Evolutionary conservation across 2,113 vertebrate genomes (phyloP).

Genomic region (Toxotes chatareus): DNA sequence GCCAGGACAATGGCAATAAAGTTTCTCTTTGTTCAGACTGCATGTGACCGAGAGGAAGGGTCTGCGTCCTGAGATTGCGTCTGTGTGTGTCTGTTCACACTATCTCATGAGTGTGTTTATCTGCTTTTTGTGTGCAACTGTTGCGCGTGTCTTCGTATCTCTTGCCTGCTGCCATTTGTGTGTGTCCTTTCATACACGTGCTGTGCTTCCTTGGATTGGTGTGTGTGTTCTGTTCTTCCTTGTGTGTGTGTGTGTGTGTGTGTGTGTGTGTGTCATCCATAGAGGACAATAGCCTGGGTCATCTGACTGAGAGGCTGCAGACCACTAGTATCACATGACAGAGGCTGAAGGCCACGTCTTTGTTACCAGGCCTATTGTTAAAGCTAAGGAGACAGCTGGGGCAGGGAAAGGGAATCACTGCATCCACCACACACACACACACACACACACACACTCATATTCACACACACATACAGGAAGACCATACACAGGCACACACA

Average conservation of each 20-base stretch:
- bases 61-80: constrained; percentile 78
- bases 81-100: constrained; percentile 45
- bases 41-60: constrained; percentile 81
- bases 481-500: constrained; percentile 40
- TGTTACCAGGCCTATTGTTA: constrained; percentile 82
- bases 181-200: constrained; percentile 26
- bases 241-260: constrained; percentile 31
- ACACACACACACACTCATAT: constrained; percentile 14
- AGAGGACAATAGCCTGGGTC: constrained; percentile 80
- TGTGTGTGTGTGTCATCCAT: constrained; percentile 67
- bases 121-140: constrained; percentile 5
- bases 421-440: constrained; percentile 54
- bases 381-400: constrained; percentile 82
- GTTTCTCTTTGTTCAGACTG: constrained; percentile 69
- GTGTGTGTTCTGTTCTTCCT: constrained; percentile 41
- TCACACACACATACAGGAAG: constrained; percentile 44
- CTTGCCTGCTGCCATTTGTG: neutral
- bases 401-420: constrained; percentile 76
- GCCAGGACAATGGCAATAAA: constrained; percentile 64
- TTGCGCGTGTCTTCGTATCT: constrained; percentile 19
- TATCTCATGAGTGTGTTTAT: constrained; percentile 50
- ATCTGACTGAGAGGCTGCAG: constrained; percentile 80
- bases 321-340: constrained; percentile 82
- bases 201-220: constrained; percentile 21
- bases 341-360: constrained; percentile 82